phyloP scores from a whole-genome alignment of 2,888 invertebrate genomes.

The Synanthedon andrenaeformis region DNA sequence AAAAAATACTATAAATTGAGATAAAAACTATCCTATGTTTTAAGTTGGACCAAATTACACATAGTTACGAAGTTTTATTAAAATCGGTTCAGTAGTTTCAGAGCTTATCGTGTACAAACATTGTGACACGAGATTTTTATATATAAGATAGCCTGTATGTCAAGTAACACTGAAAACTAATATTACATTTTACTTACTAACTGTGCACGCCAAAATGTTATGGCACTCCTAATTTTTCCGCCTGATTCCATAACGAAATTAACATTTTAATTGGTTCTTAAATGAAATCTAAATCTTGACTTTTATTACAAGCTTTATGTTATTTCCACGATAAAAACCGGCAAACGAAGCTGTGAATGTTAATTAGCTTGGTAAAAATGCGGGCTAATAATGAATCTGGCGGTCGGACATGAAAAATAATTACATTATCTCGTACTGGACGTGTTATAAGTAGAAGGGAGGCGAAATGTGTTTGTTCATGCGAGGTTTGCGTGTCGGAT shows the following conservation, averaged over 20 bases:
- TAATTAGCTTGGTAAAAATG: constrained; percentile 25
- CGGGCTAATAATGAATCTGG: constrained; percentile 1
- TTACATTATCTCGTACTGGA: constrained; percentile 43
- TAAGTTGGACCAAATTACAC: no score
- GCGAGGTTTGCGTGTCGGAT: constrained; percentile 15
- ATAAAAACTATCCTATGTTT: no score
- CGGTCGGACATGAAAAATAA: constrained; percentile 28
- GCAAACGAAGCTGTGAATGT: constrained; percentile 18
- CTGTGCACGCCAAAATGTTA: no score
- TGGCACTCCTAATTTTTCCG: no score
- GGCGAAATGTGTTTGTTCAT: constrained; percentile 33
- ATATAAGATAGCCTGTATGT: no score
- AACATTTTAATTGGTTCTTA: not conserved
- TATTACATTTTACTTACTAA: no score
- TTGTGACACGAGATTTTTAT: no score
- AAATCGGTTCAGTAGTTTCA: no score
- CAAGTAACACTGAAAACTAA: no score
- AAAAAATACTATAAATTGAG: no score
- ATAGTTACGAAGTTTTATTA: no score
- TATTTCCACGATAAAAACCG: constrained; percentile 14
- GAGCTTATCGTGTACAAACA: no score
- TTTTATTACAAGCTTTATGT: not conserved
- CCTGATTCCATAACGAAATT: not conserved
- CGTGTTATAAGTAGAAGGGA: constrained; percentile 22
- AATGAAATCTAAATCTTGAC: not conserved